Percentiles rank a stretch among this genome's conserved stretches.
Evolutionary conservation across 2,797 vertebrate species (phyloP).

Genomic region (Chaetophractus vellerosus): DNA sequence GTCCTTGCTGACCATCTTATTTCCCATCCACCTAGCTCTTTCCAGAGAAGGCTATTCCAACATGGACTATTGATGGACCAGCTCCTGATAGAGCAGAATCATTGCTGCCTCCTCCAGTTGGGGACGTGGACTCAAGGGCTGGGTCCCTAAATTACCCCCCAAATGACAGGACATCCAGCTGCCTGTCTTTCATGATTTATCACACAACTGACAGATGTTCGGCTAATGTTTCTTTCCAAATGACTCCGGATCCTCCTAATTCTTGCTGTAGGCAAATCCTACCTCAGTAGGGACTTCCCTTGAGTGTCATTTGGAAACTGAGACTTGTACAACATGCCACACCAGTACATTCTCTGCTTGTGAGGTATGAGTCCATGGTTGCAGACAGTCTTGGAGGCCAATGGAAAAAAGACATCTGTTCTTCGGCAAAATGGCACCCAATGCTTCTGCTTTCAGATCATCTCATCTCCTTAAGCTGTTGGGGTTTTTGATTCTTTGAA

Average conservation of each 20-base stretch:
- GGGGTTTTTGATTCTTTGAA: neutral
- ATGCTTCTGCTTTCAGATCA: neutral
- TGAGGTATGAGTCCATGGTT: neutral
- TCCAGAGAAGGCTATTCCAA: neutral
- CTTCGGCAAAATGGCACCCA: neutral
- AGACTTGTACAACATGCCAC: neutral
- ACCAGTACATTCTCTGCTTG: neutral
- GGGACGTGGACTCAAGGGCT: neutral
- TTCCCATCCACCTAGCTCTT: neutral
- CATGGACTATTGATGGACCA: neutral
- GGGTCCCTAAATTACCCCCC: neutral
- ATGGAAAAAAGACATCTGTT: neutral
- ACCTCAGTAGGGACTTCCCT: neutral
- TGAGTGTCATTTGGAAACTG: slow-evolving; percentile 27
- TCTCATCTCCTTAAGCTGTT: neutral
- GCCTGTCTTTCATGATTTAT: neutral
- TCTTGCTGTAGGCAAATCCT: neutral
- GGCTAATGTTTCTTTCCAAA: neutral
- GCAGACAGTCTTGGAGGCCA: neutral
- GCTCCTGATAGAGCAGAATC: neutral
- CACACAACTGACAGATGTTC: neutral
- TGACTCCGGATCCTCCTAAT: neutral
- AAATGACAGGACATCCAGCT: neutral
- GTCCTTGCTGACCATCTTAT: neutral
- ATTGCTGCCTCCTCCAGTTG: neutral